A percentile compares a stretch with the other conserved stretches of the same genome.
Evolutionary conservation across 2,888 invertebrate genomes (phyloP).

Genomic region (Argyresthia albistria): DNA sequence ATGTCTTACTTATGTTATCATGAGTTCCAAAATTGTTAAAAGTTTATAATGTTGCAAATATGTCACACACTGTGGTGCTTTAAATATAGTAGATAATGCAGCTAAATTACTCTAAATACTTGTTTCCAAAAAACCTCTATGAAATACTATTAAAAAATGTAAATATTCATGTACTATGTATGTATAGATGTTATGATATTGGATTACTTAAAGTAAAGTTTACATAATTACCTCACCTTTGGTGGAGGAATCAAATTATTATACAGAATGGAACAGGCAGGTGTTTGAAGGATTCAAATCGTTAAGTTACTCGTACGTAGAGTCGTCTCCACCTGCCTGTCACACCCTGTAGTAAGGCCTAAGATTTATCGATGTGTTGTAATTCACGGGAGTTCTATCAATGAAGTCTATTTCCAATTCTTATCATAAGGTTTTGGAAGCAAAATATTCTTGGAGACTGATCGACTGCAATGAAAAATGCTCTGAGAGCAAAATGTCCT

Average conservation of each 20-base stretch:
- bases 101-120: background rate
- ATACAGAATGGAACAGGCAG: too few species aligned
- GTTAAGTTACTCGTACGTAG: too few species aligned
- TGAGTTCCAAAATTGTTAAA: background rate
- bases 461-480: too few species aligned
- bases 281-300: too few species aligned
- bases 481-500: too few species aligned
- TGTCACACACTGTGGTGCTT: conserved; percentile 5
- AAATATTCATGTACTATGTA: background rate
- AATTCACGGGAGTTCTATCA: too few species aligned
- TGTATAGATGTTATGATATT: background rate
- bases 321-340: too few species aligned
- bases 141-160: background rate
- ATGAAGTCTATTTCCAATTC: too few species aligned
- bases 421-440: too few species aligned
- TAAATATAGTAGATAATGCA: background rate
- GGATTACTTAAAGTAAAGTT: background rate
- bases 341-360: too few species aligned
- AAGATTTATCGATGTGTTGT: too few species aligned
- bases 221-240: background rate
- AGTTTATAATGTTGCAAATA: background rate
- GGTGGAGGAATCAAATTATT: background rate
- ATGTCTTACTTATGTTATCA: background rate
- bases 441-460: too few species aligned
- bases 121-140: background rate